These are phyloP conservation scores for Leucophora obtusa DNA, from an alignment of 2,888 invertebrate species.

Conservation along the genomic window DNA sequence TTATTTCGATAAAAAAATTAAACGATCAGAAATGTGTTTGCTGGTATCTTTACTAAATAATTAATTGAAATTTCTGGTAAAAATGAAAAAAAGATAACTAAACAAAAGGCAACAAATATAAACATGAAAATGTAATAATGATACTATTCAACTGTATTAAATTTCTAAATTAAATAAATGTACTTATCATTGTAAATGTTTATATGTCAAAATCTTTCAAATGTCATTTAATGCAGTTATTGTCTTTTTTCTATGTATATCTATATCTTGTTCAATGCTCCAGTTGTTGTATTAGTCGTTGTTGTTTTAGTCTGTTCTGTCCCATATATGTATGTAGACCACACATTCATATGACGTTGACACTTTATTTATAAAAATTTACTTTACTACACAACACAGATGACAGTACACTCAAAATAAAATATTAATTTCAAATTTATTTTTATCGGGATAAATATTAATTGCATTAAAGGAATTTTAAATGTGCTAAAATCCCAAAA, in stretches of 20 bases:
- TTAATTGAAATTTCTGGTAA: no score
- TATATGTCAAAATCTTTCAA: background rate
- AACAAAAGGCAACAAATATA: no score
- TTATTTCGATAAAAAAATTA: no score
- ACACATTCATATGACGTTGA: conserved; percentile 48
- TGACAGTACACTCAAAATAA: background rate
- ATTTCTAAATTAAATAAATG: background rate
- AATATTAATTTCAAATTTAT: no score
- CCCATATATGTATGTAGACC: background rate
- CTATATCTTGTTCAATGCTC: background rate
- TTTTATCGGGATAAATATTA: no score
- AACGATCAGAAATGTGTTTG: no score
- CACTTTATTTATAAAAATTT: conserved; percentile 34
- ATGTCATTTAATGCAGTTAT: background rate
- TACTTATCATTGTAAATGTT: background rate
- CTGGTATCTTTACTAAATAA: no score
- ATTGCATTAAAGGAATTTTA: no score
- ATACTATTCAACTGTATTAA: background rate
- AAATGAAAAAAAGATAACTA: no score
- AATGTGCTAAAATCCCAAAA: no score
- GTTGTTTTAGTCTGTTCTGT: background rate
- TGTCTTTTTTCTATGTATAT: no score
- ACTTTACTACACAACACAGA: background rate
- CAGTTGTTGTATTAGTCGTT: background rate
- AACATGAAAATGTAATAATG: background rate